Base-by-base conservation (phyloP, 2,113 vertebrate genomes). In the Tor tambroides region DNA sequence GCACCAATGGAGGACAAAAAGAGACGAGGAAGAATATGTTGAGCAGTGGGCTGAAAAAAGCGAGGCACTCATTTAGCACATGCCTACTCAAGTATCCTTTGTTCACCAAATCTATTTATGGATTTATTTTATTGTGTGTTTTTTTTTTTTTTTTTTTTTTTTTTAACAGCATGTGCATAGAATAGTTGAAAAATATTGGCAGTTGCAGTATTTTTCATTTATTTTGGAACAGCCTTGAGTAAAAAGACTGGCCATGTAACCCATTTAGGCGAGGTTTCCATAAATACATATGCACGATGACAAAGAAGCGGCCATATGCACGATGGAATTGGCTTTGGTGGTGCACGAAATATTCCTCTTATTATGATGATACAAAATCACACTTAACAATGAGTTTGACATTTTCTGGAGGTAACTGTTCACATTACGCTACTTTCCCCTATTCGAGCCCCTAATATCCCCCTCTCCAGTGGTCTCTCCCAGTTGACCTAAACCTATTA, bases 371-470 rank as follows among this genome's bases (percentile, higher is more conserved):
- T 88, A 88, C 87, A 89, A 86, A 90, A 89, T 89, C 74, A 51
- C 86, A 59, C 86, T 89, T 79, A 81, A 87, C 79, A 89, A 89
- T 63, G 79, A 88, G 88, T 67, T 89, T 95, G 94, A 95, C 94
- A 95, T 95, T 95, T 94, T 94, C 92, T 87, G 65, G 93, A 92
- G 93, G 92, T 94, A 95, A 95, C 93, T 81, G 91, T 90, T 95
- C 93, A 3, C 93, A 94, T 93, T 89, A 92, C 89, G 91, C 92
- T 93, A 91, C 92, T 94, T 93, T 90, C 92, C 94, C 92, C 92
- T 93, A 94, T 93, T 94, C 92, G 79, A 93, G 91, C 90, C 91
- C 91, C 89, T 82, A 88, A 93, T 92, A 93, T 95, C 91, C 90
- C 93, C 93, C 92, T 93, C 89, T 87, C 80, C 91, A 90, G 90